Conservation (phyloP, 2,888 invertebrate genomes). For the Odontocerum albicorne region DNA sequence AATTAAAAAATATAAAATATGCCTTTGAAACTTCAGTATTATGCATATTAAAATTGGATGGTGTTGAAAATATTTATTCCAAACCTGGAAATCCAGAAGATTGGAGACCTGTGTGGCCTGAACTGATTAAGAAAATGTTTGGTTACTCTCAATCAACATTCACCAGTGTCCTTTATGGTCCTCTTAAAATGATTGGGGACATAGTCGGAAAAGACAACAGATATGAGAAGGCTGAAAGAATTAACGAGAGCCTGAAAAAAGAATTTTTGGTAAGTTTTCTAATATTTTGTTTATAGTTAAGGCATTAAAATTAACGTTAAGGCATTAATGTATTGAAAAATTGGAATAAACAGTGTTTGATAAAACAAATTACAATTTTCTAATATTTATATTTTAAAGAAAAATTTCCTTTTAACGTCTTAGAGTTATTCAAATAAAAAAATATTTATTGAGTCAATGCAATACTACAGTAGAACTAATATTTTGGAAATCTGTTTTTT, state of each 20-base stretch:
- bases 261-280: conserved; percentile 60
- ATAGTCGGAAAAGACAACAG: conserved; percentile 59
- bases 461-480: too few relatives aligned
- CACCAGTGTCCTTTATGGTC: conserved; percentile 64
- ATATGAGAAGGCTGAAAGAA: conserved; percentile 41
- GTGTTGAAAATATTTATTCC: conserved; percentile 66
- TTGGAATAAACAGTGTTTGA: too few relatives aligned
- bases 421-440: too few relatives aligned
- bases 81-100: conserved; percentile 64
- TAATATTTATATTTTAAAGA: too few relatives aligned
- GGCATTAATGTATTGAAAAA: neutral
- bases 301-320: too few relatives aligned
- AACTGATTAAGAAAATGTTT: conserved; percentile 64
- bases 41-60: conserved; percentile 62
- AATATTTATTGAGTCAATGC: too few relatives aligned
- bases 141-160: conserved; percentile 69
- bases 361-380: too few relatives aligned
- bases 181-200: conserved; percentile 62
- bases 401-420: too few relatives aligned
- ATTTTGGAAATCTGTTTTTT: too few relatives aligned
- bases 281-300: too few relatives aligned
- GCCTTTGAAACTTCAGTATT: conserved; percentile 63
- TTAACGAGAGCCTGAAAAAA: conserved; percentile 60
- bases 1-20: conserved; percentile 65
- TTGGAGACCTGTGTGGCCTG: conserved; percentile 62